Evolutionary conservation across 2,797 vertebrate species (phyloP), one percentile per base, ranked within the genome.

Genomic region (Phyllotis vaccarum): DNA sequence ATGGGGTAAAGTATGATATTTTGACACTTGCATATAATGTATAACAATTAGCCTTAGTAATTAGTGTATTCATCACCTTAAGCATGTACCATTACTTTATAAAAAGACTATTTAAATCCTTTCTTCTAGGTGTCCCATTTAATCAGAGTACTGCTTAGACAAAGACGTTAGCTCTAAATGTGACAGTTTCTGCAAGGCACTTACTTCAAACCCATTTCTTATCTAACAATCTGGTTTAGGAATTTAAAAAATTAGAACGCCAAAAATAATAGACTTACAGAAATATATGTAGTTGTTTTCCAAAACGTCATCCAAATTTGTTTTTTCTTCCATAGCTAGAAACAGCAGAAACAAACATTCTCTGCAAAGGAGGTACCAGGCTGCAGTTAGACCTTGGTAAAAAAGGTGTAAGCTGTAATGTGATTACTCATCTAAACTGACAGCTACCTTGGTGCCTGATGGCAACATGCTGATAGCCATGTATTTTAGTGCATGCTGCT

Each of bases 91-190:
- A 17, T 60, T 58, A 62, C 54, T 90, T 79, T 78, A 49, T 72
- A 56, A 21, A 31, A 31, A 90, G 34, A 86, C 24, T 40, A 58
- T 49, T 78, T 62, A 40, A 70, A 90, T 40, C 34, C n/a, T 52
- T 37, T 90, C 6, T 68, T 58, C 40, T 70, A 37, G 52, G 62
- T 79, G 21, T 56, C 22, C n/a, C 13, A 17, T 80, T 68, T 78
- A 68, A 70, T 80, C 76, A 79, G 52, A 96, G 91, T 79, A 62
- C 56, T 81, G n/a, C 31, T 58, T 43, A 74, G 29, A 88, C 13
- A 60, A 29, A 56, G 10, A 6, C 56, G 88, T n/a, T 37, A 27
- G 43, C n/a, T 94, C 40, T 40, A 78, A 74, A 37, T 90, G 68
- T 90, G 82, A 75, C 12, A 76, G 80, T 56, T 49, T 80, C 83